Evolutionary conservation across 2,888 invertebrate species (phyloP).

Genomic region (Thereva nobilitata): DNA sequence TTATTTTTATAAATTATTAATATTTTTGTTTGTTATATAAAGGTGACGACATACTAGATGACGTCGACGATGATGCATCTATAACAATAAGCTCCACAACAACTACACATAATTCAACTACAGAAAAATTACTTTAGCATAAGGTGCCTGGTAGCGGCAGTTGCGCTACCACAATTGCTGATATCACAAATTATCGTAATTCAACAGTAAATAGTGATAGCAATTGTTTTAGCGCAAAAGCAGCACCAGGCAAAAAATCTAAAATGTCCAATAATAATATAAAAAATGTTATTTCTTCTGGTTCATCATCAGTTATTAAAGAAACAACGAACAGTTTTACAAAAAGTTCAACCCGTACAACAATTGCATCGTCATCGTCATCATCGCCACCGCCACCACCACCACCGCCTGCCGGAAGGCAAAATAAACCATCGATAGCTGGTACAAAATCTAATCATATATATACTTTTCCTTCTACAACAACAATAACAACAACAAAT

Average conservation of each 20-base stretch:
- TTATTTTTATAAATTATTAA: neutral
- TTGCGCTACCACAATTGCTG: conserved; percentile 27
- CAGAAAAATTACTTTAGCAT: conserved; percentile 43
- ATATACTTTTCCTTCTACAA: conserved; percentile 1
- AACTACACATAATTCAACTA: conserved; percentile 42
- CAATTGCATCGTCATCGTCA: conserved; percentile 7
- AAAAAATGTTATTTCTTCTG: conserved; percentile 1
- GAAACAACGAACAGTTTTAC: conserved; percentile 12
- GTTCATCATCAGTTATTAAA: conserved; percentile 2
- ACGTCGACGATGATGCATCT: conserved; percentile 38
- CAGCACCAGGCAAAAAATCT: conserved; percentile 38
- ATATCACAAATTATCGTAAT: conserved; percentile 17
- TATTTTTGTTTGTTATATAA: conserved; percentile 7
- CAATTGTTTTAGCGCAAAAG: conserved; percentile 31
- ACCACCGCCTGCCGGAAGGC: conserved; percentile 27
- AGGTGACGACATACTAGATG: conserved; percentile 40
- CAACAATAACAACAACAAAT: neutral
- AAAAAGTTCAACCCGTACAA: neutral
- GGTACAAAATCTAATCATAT: conserved; percentile 31
- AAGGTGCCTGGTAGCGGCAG: conserved; percentile 31
- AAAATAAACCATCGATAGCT: conserved; percentile 31
- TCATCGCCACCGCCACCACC: conserved; percentile 25
- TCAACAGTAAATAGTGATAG: conserved; percentile 11
- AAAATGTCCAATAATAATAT: conserved; percentile 8
- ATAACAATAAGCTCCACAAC: conserved; percentile 42